Base-by-base conservation (phyloP, 2,797 vertebrate genomes). In the Acipenser transmontanus region DNA sequence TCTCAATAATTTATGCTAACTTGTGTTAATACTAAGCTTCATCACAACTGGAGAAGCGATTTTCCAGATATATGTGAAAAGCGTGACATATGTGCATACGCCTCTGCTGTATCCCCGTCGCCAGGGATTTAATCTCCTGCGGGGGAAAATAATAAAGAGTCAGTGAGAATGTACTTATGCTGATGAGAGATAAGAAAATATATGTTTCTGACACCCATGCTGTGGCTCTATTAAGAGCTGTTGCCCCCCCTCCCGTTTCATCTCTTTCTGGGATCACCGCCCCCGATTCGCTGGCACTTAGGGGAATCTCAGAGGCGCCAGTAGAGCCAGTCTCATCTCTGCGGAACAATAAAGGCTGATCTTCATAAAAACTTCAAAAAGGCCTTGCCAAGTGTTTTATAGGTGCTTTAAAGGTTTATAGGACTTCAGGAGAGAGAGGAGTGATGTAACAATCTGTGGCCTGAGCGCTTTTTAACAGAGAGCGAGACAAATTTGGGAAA, bases 341-440 rank as follows among this genome's bases (percentile, higher is more conserved):
- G 79, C 88, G 86, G 90, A 91, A 91, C 90, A 91, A 91, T 90
- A 87, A 89, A 88, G 69, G 84, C 87, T 87, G 87, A 85, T 89
- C 88, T 91, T 91, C 89, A 90, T 91, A 91, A 91, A 91, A 91
- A 91, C 88, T 89, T 91, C 89, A 91, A 91, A 89, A 90, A 89
- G 82, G 78, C 81, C 80, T 86, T 82, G 83, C 85, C 85, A 87
- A 90, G 88, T 87, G 87, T 88, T 91, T 91, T 91, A 91, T 91
- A 91, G 89, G 90, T 88, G 85, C 89, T 90, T 89, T 89, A 89
- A 88, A 90, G 88, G 89, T 90, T 90, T 91, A 91, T 83, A 80
- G 84, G 84, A 81, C 80, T 81, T 76, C 75, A 83, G 82, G 84
- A 82, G 79, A 34, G 34, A 78, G 66, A 63, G 14, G 83, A 85